These are phyloP conservation scores for Chromoteleia sp. DNA, from an alignment of 2,888 invertebrate genomes.

Conservation along the genomic window DNA sequence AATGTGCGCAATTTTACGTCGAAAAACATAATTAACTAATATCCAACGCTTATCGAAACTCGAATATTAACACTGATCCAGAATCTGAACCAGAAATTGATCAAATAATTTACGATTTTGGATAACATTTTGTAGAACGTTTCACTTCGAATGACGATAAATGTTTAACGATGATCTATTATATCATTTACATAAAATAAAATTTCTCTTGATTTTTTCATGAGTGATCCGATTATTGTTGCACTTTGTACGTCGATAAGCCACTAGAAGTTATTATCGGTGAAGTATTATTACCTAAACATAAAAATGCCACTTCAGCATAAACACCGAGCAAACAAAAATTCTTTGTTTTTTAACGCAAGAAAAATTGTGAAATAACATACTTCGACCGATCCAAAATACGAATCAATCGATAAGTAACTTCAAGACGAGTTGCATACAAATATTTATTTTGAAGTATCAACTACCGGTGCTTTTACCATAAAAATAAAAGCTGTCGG, in stretches of 20 bases:
- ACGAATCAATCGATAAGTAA: too few relatives aligned
- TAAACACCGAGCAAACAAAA: too few relatives aligned
- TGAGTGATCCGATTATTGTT: slow-evolving; percentile 4
- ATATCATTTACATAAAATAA: background rate
- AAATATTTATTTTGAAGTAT: background rate
- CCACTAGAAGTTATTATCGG: background rate
- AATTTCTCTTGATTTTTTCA: slow-evolving; percentile 1
- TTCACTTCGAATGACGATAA: background rate
- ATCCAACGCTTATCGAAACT: slow-evolving; percentile 11
- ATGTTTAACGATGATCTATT: background rate
- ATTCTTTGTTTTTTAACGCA: too few relatives aligned
- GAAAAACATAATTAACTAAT: slow-evolving; percentile 11
- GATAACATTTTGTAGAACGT: background rate
- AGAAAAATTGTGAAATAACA: too few relatives aligned
- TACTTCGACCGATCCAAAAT: too few relatives aligned
- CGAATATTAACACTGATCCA: slow-evolving; percentile 12
- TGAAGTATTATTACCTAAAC: background rate
- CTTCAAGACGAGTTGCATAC: too few relatives aligned
- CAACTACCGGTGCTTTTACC: slow-evolving; percentile 8
- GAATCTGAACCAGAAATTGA: slow-evolving; percentile 15
- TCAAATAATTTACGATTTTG: slow-evolving; percentile 16
- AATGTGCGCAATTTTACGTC: too few relatives aligned
- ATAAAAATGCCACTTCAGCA: background rate
- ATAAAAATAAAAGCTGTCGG: background rate
- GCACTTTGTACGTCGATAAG: slow-evolving; percentile 15